A percentile compares a stretch with the other conserved stretches of the same genome.
phyloP scores from a whole-genome alignment of 1,140 invertebrate species.

The Bombus confusus region DNA sequence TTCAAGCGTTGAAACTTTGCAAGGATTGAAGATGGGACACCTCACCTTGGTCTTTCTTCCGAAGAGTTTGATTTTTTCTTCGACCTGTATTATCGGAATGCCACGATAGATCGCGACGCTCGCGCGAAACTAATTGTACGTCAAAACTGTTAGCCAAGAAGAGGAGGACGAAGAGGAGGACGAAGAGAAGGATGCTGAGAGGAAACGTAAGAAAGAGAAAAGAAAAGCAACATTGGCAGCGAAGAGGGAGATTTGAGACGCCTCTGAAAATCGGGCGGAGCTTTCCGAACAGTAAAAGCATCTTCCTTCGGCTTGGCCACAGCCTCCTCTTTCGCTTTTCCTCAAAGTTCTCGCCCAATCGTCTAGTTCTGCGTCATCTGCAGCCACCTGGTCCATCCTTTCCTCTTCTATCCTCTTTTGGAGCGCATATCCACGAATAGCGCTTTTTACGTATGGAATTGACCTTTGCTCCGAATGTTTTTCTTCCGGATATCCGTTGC shows the following conservation, averaged over 20 bases:
- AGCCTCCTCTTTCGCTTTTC: constrained; percentile 55
- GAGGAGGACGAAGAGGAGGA: constrained; percentile 37
- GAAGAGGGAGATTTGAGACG: constrained; percentile 65
- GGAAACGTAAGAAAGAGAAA: constrained; percentile 33
- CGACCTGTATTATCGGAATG: constrained; percentile 16
- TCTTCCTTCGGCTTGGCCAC: constrained; percentile 37
- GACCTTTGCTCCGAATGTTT: neutral
- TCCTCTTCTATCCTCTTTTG: constrained; percentile 20
- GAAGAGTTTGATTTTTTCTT: neutral
- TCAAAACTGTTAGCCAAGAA: constrained; percentile 66
- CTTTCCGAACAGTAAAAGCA: constrained; percentile 43
- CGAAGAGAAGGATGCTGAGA: constrained; percentile 31
- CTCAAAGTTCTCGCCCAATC: constrained; percentile 52
- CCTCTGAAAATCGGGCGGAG: constrained; percentile 69
- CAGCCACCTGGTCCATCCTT: constrained; percentile 70
- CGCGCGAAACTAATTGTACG: constrained; percentile 76
- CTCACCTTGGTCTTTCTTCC: constrained; percentile 19
- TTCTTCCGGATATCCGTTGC: constrained; percentile 25
- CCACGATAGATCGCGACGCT: constrained; percentile 47
- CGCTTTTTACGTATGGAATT: constrained; percentile 16
- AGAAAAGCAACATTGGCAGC: constrained; percentile 41
- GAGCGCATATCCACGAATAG: neutral
- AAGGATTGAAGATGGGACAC: neutral
- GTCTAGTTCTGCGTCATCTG: constrained; percentile 61
- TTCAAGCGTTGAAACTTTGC: too few relatives aligned